Conservation (phyloP, 2,113 vertebrate species). For the Tragelaphus imberbis region DNA sequence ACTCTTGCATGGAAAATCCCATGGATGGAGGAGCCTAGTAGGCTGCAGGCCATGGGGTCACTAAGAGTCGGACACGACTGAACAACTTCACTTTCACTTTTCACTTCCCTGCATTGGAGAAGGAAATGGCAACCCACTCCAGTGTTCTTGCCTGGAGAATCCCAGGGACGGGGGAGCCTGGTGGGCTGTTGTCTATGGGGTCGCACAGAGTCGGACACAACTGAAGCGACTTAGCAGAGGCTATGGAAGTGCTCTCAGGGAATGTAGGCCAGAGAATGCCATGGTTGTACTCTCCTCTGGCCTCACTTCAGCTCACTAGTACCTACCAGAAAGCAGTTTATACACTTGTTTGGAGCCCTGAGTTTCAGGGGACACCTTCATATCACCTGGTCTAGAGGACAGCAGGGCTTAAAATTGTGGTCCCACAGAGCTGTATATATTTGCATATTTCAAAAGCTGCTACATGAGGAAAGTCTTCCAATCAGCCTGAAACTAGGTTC, state of each 20-base stretch:
- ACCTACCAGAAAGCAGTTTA: not conserved
- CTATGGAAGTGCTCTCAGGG: not conserved
- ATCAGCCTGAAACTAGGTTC: not conserved
- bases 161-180: too few relatives aligned
- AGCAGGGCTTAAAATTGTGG: not conserved
- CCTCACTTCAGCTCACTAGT: not conserved
- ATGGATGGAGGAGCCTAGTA: too few relatives aligned
- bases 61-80: too few relatives aligned
- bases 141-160: too few relatives aligned
- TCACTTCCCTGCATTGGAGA: too few relatives aligned
- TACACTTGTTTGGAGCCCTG: not conserved
- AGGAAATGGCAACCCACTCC: too few relatives aligned
- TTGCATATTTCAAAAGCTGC: not conserved
- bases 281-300: not conserved
- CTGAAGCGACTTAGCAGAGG: not conserved
- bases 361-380: not conserved
- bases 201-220: too few relatives aligned
- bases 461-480: not conserved
- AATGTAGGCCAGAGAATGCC: not conserved
- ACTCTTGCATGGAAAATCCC: too few relatives aligned
- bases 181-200: too few relatives aligned
- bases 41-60: too few relatives aligned
- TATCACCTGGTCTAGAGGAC: not conserved
- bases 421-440: not conserved
- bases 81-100: too few relatives aligned